Percentiles rank a stretch among this genome's conserved stretches.
Evolutionary conservation across 2,797 vertebrate species (phyloP).

Genomic region (Muscicapa comitata): DNA sequence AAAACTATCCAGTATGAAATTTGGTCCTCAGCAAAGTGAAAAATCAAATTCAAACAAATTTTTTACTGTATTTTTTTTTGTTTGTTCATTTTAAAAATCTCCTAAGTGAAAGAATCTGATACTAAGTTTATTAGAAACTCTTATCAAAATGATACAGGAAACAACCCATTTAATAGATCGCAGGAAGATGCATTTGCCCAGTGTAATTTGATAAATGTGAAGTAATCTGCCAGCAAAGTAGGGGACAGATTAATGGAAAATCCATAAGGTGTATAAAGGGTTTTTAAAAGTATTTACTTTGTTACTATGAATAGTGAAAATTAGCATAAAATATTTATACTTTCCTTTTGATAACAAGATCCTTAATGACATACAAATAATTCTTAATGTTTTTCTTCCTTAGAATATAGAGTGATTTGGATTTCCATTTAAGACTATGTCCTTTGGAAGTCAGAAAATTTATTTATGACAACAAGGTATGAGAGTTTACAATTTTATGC

Average conservation of each 20-base stretch:
- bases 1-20: neutral
- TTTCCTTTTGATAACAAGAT: constrained; percentile 26
- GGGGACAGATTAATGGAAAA: neutral
- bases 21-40: neutral
- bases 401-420: neutral
- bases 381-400: neutral
- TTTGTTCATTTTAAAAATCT: neutral
- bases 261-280: rapidly evolving
- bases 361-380: neutral
- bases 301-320: neutral
- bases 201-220: neutral
- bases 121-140: neutral
- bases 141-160: neutral
- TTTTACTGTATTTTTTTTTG: neutral
- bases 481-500: constrained; percentile 38
- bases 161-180: neutral
- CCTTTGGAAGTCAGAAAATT: constrained; percentile 54
- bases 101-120: neutral
- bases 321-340: constrained; percentile 25
- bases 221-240: neutral
- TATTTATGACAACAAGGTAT: constrained; percentile 21
- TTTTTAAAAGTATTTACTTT: neutral
- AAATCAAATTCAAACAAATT: neutral
- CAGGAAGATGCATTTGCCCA: neutral
- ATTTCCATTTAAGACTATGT: constrained; percentile 39